phyloP scores from a whole-genome alignment of 2,888 invertebrate species.

The Drosophila subquinaria region DNA sequence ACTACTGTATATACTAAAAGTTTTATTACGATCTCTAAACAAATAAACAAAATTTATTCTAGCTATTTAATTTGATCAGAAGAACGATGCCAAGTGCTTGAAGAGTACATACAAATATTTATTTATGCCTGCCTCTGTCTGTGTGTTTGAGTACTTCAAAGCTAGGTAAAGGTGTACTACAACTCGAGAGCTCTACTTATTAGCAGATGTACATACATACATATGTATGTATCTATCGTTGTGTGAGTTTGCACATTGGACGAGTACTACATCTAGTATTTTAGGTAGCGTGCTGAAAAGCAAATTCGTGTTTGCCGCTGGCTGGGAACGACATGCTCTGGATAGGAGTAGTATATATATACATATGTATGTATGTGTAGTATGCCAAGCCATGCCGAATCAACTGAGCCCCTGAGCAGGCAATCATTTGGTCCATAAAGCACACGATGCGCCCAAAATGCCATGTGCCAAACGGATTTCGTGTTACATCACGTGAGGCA shows the following conservation, averaged over 20 bases:
- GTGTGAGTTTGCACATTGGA: background rate
- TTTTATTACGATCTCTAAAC: conserved; percentile 6
- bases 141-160: conserved; percentile 10
- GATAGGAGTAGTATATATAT: too few relatives aligned
- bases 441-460: conserved; percentile 67
- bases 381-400: conserved; percentile 43
- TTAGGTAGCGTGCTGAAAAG: conserved; percentile 38
- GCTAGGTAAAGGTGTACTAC: conserved; percentile 2
- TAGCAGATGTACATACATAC: conserved; percentile 24
- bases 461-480: conserved; percentile 70
- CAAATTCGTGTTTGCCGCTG: conserved; percentile 38
- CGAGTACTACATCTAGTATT: conserved; percentile 15
- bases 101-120: background rate
- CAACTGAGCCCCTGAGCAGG: conserved; percentile 64
- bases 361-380: too few relatives aligned
- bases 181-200: conserved; percentile 51
- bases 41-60: background rate
- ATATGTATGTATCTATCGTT: conserved; percentile 7
- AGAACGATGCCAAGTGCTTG: background rate
- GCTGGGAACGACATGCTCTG: conserved; percentile 1
- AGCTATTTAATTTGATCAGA: background rate
- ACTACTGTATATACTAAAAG: background rate
- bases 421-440: conserved; percentile 76
- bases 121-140: background rate
- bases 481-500: conserved; percentile 57